Conservation (phyloP, 2,888 invertebrate species). For the Zygaena filipendulae region DNA sequence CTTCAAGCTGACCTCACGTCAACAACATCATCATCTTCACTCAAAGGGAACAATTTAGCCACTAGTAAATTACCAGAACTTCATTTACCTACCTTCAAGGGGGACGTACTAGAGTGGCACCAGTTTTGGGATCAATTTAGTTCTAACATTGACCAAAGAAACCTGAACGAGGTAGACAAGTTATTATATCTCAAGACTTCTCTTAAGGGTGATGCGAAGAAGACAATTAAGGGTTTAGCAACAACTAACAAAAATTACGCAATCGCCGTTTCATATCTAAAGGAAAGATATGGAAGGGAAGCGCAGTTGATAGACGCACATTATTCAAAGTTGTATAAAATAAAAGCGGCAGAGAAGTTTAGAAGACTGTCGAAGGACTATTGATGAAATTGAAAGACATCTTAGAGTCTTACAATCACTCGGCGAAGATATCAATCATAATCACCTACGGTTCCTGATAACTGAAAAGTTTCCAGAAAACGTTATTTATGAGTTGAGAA, state of each 20-base stretch:
- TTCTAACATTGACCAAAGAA: slow-evolving; percentile 14
- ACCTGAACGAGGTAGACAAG: slow-evolving; percentile 17
- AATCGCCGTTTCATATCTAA: slow-evolving; percentile 14
- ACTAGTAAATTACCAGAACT: slow-evolving; percentile 11
- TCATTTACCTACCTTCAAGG: slow-evolving; percentile 15
- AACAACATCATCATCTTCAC: no score
- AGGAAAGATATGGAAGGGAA: slow-evolving; percentile 12
- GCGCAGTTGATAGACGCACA: slow-evolving; percentile 15
- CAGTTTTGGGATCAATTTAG: slow-evolving; percentile 20
- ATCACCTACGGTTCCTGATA: slow-evolving; percentile 12
- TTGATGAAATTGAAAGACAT: slow-evolving; percentile 18
- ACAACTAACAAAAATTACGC: slow-evolving; percentile 16
- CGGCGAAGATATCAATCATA: slow-evolving; percentile 18
- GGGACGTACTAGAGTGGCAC: slow-evolving; percentile 17
- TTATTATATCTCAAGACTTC: slow-evolving; percentile 17
- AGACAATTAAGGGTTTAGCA: slow-evolving; percentile 14
- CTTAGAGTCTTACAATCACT: slow-evolving; percentile 17
- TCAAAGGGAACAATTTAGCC: no score
- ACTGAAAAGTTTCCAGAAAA: slow-evolving; percentile 13
- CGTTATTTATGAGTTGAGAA: slow-evolving; percentile 12
- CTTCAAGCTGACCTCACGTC: no score
- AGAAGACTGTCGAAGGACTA: slow-evolving; percentile 8
- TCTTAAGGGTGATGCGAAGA: slow-evolving; percentile 14
- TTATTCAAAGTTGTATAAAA: slow-evolving; percentile 14
- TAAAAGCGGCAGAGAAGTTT: slow-evolving; percentile 11